Percentiles rank a stretch among this genome's conserved stretches.
Conservation (phyloP, 2,113 vertebrate genomes). For the Pandion haliaetus region DNA sequence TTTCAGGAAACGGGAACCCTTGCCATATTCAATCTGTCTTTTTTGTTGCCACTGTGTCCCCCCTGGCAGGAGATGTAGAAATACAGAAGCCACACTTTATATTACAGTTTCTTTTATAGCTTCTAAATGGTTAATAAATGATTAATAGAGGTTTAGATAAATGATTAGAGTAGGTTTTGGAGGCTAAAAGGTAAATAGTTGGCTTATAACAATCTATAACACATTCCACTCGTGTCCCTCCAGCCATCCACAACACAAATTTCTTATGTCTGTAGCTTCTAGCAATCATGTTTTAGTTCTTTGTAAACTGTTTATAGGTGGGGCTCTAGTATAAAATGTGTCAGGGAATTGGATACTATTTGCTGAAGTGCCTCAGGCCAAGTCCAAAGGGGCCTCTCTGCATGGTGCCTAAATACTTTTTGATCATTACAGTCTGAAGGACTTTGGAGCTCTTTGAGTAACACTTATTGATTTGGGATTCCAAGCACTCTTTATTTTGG, state of each 20-base stretch:
- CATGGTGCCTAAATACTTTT: not conserved
- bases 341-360: not conserved
- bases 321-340: not conserved
- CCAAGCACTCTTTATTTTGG: not conserved
- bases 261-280: conserved; percentile 35
- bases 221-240: conserved; percentile 13
- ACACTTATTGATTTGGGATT: not conserved
- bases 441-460: not conserved
- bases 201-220: conserved; percentile 21
- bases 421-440: not conserved
- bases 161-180: not conserved
- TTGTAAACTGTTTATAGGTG: conserved; percentile 29
- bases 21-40: not conserved
- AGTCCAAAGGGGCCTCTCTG: not conserved
- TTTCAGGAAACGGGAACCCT: not conserved
- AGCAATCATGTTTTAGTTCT: conserved; percentile 31
- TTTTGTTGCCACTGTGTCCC: not conserved
- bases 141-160: conserved; percentile 45
- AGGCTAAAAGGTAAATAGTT: conserved; percentile 40
- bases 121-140: conserved; percentile 56
- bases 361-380: not conserved
- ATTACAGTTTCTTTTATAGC: not conserved
- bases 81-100: not conserved
- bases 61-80: not conserved
- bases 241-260: conserved; percentile 25